phyloP scores from a whole-genome alignment of 2,113 vertebrate species.

The Hippolais icterina region DNA sequence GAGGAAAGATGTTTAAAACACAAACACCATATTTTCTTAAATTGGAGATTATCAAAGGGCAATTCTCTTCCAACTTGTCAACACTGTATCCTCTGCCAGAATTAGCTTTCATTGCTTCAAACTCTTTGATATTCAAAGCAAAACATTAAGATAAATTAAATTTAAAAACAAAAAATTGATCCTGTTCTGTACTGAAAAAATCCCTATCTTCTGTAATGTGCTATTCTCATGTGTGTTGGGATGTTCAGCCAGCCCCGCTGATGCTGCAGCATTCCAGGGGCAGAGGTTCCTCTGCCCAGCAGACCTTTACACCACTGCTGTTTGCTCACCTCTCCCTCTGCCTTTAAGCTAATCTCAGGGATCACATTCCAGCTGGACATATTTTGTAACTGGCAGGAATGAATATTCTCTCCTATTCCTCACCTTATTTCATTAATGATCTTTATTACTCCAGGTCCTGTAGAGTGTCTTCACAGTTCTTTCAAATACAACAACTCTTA shows the following conservation, averaged over 20 bases:
- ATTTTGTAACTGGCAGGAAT: background rate
- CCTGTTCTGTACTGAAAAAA: background rate
- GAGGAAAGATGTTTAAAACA: background rate
- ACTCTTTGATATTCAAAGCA: background rate
- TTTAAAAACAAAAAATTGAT: background rate
- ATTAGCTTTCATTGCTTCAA: background rate
- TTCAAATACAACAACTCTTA: background rate
- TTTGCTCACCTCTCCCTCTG: slow-evolving; percentile 9
- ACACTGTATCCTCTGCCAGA: background rate
- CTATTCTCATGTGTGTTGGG: rapidly evolving
- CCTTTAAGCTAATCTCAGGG: background rate
- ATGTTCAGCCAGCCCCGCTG: rapidly evolving
- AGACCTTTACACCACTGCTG: slow-evolving; percentile 25
- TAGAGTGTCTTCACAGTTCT: background rate
- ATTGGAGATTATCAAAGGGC: background rate
- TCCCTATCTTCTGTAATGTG: rapidly evolving
- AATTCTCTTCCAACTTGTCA: background rate
- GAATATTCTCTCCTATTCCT: background rate
- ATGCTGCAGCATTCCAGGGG: background rate
- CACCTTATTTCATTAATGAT: background rate
- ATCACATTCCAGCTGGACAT: background rate
- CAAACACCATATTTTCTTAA: background rate
- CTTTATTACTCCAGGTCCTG: background rate
- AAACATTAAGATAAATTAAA: background rate
- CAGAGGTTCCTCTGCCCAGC: background rate